Evolutionary conservation across 2,113 vertebrate genomes (phyloP).

Genomic region (Macroglossus sobrinus): DNA sequence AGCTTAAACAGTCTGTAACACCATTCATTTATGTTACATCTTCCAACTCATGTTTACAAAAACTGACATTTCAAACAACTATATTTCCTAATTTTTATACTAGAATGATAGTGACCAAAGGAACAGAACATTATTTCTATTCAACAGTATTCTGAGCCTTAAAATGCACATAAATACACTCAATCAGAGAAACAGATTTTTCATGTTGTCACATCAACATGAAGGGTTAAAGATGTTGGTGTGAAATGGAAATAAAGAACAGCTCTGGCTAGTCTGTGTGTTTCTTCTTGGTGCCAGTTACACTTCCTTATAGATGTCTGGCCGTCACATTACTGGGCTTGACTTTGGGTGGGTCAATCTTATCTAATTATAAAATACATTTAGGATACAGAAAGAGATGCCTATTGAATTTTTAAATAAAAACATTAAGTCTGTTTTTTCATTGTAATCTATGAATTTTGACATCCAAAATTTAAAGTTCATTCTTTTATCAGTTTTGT

Average conservation of each 20-base stretch:
- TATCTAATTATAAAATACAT: constrained; percentile 11
- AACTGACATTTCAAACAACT: constrained; percentile 61
- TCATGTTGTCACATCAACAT: neutral
- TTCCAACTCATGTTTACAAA: constrained; percentile 68
- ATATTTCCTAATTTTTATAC: constrained; percentile 62
- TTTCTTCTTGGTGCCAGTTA: constrained; percentile 24
- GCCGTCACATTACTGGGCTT: neutral
- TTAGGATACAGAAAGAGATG: constrained; percentile 13
- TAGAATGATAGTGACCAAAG: constrained; percentile 53
- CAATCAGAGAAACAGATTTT: constrained; percentile 13
- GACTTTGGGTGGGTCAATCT: neutral
- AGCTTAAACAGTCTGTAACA: constrained; percentile 59
- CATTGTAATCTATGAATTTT: constrained; percentile 1
- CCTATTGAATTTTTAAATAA: neutral
- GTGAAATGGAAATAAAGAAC: neutral
- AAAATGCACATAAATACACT: constrained; percentile 15
- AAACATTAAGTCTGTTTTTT: neutral
- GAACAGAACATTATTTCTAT: constrained; percentile 15
- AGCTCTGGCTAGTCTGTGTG: neutral
- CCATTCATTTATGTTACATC: constrained; percentile 57
- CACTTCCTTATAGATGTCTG: neutral
- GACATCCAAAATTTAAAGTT: neutral
- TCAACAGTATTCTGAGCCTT: neutral
- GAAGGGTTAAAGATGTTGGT: neutral
- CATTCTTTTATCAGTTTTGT: constrained; percentile 2